Base-by-base conservation (phyloP, 2,113 vertebrate genomes). In the Pachycephala philippinensis region DNA sequence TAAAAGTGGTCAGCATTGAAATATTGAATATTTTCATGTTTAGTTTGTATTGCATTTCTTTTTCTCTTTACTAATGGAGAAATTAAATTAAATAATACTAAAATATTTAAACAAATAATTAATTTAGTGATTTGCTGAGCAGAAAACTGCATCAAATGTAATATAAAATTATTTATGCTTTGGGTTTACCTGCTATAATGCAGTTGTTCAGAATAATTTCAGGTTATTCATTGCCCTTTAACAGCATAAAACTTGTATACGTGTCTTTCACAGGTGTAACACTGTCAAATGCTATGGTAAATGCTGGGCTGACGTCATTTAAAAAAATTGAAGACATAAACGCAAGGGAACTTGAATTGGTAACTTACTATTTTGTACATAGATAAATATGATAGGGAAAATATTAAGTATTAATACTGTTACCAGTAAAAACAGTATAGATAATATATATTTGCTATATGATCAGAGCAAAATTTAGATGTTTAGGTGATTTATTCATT, bases 221-320 rank as follows among this genome's bases (percentile, higher is more conserved):
- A 77, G 19, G 56, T 88, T 87, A 91, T 26, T 68, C 53, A 65
- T 93, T 77, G 40, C 65, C 81, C 69, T 63, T 96, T 91, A 91
- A 78, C 63, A 80, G 31, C 27, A 57, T 85, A 53, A 84, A 80
- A 79, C 18, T 91, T 56, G 22, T 53, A 28, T 60, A 33, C 23
- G 37, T 70, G 59, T 97, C 97, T 97, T 94, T 86, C 94, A 95
- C 96, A 99, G 99, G 99, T 81, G 97, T 99, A 78, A 98, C 98
- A 19, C 94, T 99, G 69, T 99, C 99, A 66, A 99, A 98, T 79
- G 98, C 99, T 61, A 99, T 99, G 99, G 98, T 99, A 89, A 99
- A 99, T 95, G 99, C 99, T 94, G 99, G 99, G 52, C 98, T 99
- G 95, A 99, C 98, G 16, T 98, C 99, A 27, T 99, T 99, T 97